Conservation (phyloP, 2,888 invertebrate species). For the Sicus ferrugineus region DNA sequence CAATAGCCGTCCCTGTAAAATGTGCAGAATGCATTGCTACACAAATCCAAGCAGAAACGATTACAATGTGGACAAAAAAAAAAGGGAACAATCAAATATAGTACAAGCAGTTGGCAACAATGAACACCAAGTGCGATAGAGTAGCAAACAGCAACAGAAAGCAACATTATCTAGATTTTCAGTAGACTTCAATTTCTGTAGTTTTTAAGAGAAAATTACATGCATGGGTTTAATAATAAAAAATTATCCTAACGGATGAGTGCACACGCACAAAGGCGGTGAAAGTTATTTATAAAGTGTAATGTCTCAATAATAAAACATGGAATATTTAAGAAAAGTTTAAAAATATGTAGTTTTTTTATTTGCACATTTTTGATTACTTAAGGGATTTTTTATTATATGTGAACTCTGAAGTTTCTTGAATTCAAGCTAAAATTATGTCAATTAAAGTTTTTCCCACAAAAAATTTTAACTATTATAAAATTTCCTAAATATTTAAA, state of each 20-base stretch:
- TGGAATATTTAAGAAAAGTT: too few species aligned
- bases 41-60: background rate
- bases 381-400: too few species aligned
- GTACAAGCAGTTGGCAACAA: constrained; percentile 25
- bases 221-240: background rate
- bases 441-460: background rate
- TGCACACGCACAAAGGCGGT: constrained; percentile 10
- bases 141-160: background rate
- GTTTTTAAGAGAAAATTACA: background rate
- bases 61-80: constrained; percentile 15
- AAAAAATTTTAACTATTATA: background rate
- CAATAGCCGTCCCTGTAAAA: constrained; percentile 15
- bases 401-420: too few species aligned
- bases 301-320: background rate
- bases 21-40: constrained; percentile 5
- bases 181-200: background rate
- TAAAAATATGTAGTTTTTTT: too few species aligned
- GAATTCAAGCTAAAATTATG: background rate
- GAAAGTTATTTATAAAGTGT: constrained; percentile 4
- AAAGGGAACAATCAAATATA: constrained; percentile 9
- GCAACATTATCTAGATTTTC: background rate
- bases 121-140: too few species aligned
- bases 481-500: background rate
- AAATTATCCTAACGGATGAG: constrained; percentile 3
- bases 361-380: too few species aligned